Evolutionary conservation across 1,140 invertebrate species (phyloP).

Genomic region (Cydia splendana): DNA sequence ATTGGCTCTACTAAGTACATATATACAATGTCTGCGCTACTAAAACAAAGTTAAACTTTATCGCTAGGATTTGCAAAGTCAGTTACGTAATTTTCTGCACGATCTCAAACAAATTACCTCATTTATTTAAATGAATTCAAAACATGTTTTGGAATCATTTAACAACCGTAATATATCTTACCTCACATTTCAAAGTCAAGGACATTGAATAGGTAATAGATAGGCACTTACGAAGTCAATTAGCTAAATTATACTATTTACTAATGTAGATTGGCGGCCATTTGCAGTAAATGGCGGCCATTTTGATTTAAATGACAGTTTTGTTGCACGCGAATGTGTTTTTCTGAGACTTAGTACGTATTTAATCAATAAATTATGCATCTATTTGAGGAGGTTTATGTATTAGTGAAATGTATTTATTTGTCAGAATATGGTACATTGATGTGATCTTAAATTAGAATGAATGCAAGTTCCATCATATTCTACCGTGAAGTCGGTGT

Average conservation of each 20-base stretch:
- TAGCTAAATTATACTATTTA: constrained; percentile 22
- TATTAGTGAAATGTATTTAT: too few species aligned
- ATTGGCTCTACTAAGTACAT: too few species aligned
- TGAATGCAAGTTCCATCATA: too few species aligned
- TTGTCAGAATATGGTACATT: too few species aligned
- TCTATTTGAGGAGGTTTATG: not conserved
- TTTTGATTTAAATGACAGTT: constrained; percentile 22
- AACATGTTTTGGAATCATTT: too few species aligned
- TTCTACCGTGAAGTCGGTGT: too few species aligned
- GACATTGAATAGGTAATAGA: not conserved
- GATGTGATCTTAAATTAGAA: too few species aligned
- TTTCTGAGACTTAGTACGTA: constrained; percentile 5
- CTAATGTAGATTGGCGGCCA: constrained; percentile 26
- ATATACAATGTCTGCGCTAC: not conserved
- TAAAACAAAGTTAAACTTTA: not conserved
- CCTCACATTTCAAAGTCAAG: constrained; percentile 8
- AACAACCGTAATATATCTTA: not conserved
- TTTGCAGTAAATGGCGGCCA: constrained; percentile 25
- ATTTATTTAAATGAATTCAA: too few species aligned
- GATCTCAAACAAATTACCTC: not conserved
- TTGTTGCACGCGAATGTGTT: constrained; percentile 21
- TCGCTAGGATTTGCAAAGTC: not conserved
- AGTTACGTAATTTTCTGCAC: not conserved
- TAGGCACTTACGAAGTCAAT: not conserved
- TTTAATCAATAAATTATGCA: constrained; percentile 1